phyloP scores from a whole-genome alignment of 2,797 vertebrate species.

The Acanthurus leucopareius region DNA sequence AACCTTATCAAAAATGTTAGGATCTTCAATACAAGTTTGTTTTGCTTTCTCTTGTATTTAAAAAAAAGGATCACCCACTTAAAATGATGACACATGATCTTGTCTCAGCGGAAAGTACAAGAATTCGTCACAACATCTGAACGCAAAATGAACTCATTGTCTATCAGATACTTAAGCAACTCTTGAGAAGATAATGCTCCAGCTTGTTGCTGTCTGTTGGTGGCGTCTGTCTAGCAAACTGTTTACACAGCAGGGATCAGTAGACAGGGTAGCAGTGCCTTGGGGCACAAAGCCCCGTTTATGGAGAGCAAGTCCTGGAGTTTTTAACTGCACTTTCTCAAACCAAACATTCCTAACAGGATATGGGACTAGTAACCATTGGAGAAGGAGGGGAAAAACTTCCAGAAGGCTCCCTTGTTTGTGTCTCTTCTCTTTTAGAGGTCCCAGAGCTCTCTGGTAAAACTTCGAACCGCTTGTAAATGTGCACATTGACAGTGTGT shows the following conservation, averaged over 20 bases:
- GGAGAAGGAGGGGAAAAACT: slow-evolving; percentile 48
- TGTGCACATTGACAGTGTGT: slow-evolving; percentile 70
- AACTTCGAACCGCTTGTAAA: slow-evolving; percentile 66
- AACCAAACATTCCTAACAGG: slow-evolving; percentile 71
- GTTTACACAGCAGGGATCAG: slow-evolving; percentile 70
- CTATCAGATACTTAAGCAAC: slow-evolving; percentile 40
- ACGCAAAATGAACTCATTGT: slow-evolving; percentile 53
- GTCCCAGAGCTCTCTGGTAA: slow-evolving; percentile 49
- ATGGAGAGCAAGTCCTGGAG: slow-evolving; percentile 54
- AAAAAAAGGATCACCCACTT: slow-evolving; percentile 3
- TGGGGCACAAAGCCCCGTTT: slow-evolving; percentile 69
- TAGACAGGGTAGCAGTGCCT: slow-evolving; percentile 57
- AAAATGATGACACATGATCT: slow-evolving; percentile 44
- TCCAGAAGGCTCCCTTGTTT: slow-evolving; percentile 71
- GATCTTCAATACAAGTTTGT: slow-evolving; percentile 31
- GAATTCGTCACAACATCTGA: slow-evolving; percentile 26
- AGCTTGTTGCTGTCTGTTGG: slow-evolving; percentile 53
- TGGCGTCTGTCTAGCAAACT: slow-evolving; percentile 67
- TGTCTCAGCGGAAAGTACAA: slow-evolving; percentile 47
- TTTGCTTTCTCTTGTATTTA: slow-evolving; percentile 36
- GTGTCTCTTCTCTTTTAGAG: slow-evolving; percentile 53
- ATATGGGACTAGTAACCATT: slow-evolving; percentile 54
- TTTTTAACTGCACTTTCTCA: slow-evolving; percentile 70
- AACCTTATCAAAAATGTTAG: slow-evolving; percentile 30
- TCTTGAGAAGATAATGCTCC: slow-evolving; percentile 57